Percentiles rank a stretch among this genome's conserved stretches.
Evolutionary conservation across 2,888 invertebrate genomes (phyloP).

Genomic region (Hypselothyrea guttata): DNA sequence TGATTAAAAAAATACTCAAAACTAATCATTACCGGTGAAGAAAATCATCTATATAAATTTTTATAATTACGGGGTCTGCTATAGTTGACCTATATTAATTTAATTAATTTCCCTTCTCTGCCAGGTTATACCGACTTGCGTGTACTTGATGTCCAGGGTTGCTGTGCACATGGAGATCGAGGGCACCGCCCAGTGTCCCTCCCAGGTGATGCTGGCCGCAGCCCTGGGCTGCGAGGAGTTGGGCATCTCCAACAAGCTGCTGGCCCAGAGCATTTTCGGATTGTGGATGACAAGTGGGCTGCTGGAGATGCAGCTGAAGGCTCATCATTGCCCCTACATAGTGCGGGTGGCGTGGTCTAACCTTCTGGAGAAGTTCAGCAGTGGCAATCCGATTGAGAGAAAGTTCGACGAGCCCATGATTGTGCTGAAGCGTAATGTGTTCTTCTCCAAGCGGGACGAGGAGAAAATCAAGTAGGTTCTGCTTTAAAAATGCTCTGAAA

Average conservation of each 20-base stretch:
- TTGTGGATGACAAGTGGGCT: slow-evolving; percentile 97
- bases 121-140: slow-evolving; percentile 86
- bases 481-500: no score
- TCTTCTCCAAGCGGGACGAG: slow-evolving; percentile 92
- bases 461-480: slow-evolving; percentile 91
- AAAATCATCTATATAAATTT: no score
- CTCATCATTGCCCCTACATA: slow-evolving; percentile 92
- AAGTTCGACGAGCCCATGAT: slow-evolving; percentile 93
- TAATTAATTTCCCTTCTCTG: background rate
- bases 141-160: slow-evolving; percentile 91
- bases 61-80: no score
- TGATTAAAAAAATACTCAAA: no score
- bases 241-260: slow-evolving; percentile 88
- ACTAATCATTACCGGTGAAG: no score
- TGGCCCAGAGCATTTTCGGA: slow-evolving; percentile 93
- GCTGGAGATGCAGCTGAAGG: slow-evolving; percentile 95
- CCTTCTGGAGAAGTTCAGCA: slow-evolving; percentile 90
- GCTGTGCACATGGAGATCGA: slow-evolving; percentile 93
- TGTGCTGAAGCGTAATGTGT: slow-evolving; percentile 93
- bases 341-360: slow-evolving; percentile 93
- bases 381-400: slow-evolving; percentile 87
- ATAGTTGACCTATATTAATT: background rate
- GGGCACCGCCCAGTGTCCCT: slow-evolving; percentile 87
- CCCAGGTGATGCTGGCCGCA: slow-evolving; percentile 85
- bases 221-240: slow-evolving; percentile 90